These are phyloP conservation scores for Calliopum simillimum DNA, from an alignment of 2,888 invertebrate species.

Conservation along the genomic window DNA sequence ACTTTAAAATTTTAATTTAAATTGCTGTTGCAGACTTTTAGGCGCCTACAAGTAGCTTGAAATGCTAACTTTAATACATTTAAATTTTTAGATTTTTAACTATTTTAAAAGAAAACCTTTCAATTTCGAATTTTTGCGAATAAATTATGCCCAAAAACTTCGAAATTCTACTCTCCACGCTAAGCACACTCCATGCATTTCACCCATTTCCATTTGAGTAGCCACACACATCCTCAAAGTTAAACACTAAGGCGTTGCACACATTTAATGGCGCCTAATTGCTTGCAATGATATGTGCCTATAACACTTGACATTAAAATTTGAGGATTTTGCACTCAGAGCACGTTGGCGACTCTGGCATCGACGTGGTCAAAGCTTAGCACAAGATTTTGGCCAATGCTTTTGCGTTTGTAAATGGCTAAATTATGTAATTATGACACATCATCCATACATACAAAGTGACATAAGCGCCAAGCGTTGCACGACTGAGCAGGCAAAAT, in stretches of 20 bases:
- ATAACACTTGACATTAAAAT: background rate
- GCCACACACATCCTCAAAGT: too few species aligned
- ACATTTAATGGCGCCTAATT: slow-evolving; percentile 53
- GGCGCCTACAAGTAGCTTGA: too few species aligned
- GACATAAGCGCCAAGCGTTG: background rate
- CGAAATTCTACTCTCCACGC: too few species aligned
- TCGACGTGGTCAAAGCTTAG: background rate
- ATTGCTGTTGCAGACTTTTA: too few species aligned
- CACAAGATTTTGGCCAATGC: too few species aligned
- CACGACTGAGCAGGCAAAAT: background rate
- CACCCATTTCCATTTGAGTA: too few species aligned
- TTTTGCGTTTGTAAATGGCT: background rate
- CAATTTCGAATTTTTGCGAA: background rate
- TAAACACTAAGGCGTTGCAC: too few species aligned
- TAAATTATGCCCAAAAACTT: too few species aligned
- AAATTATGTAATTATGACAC: slow-evolving; percentile 19
- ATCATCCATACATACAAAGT: background rate
- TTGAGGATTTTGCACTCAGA: background rate
- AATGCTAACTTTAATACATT: too few species aligned
- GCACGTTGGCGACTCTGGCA: background rate
- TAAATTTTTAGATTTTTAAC: background rate
- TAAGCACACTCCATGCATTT: too few species aligned
- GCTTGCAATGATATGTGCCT: slow-evolving; percentile 49
- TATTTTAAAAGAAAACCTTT: background rate
- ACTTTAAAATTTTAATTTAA: too few species aligned